A percentile compares a stretch with the other conserved stretches of the same genome.
These are phyloP conservation scores for Allochrocebus solatus DNA, from an alignment of 2,797 vertebrate species.

Conservation along the genomic window DNA sequence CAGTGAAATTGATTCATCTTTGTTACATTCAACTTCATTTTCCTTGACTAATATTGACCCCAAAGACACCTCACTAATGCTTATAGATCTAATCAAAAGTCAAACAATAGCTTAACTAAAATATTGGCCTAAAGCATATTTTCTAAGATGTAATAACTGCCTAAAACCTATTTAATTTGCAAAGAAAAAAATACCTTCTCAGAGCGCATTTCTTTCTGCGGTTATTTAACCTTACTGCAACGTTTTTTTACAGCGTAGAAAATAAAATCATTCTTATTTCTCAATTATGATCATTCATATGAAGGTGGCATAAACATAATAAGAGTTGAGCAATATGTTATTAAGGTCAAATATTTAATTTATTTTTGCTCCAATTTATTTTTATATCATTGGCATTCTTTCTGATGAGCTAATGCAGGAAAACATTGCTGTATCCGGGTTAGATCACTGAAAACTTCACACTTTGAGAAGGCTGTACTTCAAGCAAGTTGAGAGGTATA, in stretches of 20 bases:
- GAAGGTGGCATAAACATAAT: not conserved
- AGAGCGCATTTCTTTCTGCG: not conserved
- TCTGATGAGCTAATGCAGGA: constrained; percentile 41
- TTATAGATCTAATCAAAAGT: constrained; percentile 12
- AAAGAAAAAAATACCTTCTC: not conserved
- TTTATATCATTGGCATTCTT: constrained; percentile 21
- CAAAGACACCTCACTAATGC: not conserved
- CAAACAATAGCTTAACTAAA: not conserved
- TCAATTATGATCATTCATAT: not conserved
- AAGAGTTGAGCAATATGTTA: not conserved
- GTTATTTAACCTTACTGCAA: not conserved
- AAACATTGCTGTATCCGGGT: not conserved
- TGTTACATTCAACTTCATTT: not conserved
- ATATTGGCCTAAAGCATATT: not conserved
- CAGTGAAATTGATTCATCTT: not conserved
- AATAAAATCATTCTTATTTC: not conserved
- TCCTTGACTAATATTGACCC: not conserved
- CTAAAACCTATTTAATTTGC: constrained; percentile 19
- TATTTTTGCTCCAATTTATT: constrained; percentile 27
- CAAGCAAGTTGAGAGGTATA: not conserved
- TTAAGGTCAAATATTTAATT: constrained; percentile 28
- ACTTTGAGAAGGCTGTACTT: constrained; percentile 6
- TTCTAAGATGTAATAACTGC: not conserved
- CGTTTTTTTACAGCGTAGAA: constrained; percentile 8
- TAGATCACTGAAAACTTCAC: not conserved